A percentile compares a stretch with the other conserved stretches of the same genome.
phyloP scores from a whole-genome alignment of 2,797 vertebrate species.

The Sebastolobus altivelis region DNA sequence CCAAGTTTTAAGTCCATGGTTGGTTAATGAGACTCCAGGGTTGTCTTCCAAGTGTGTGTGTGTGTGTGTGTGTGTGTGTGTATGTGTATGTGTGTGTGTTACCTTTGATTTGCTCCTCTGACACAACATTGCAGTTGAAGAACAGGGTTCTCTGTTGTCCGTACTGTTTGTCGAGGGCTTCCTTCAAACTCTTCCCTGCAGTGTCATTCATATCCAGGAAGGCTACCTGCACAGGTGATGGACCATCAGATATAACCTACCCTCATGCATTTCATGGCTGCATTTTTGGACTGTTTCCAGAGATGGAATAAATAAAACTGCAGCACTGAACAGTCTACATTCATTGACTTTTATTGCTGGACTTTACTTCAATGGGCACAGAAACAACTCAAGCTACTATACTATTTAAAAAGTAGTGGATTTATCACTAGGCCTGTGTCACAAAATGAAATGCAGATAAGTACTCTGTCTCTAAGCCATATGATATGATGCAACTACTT shows the following conservation, averaged over 20 bases:
- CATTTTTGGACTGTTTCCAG: background rate
- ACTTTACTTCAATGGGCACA: background rate
- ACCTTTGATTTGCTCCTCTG: constrained; percentile 80
- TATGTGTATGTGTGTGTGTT: background rate
- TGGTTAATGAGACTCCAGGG: no score
- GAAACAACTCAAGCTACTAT: background rate
- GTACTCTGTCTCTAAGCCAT: background rate
- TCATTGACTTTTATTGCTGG: background rate
- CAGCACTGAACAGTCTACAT: background rate
- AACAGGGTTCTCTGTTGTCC: constrained; percentile 65
- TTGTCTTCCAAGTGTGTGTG: no score
- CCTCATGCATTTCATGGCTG: background rate
- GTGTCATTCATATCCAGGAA: constrained; percentile 75
- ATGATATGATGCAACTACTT: background rate
- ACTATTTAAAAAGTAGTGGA: no score
- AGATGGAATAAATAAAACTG: background rate
- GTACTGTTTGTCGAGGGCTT: constrained; percentile 59
- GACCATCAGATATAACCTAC: background rate
- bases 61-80: no score
- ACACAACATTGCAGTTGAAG: constrained; percentile 72
- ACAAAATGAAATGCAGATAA: background rate
- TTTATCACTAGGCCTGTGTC: background rate
- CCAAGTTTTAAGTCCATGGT: no score
- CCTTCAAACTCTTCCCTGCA: constrained; percentile 49
- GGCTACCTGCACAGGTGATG: constrained; percentile 65